phyloP scores from a whole-genome alignment of 2,113 vertebrate species.

The Microtus oregoni region DNA sequence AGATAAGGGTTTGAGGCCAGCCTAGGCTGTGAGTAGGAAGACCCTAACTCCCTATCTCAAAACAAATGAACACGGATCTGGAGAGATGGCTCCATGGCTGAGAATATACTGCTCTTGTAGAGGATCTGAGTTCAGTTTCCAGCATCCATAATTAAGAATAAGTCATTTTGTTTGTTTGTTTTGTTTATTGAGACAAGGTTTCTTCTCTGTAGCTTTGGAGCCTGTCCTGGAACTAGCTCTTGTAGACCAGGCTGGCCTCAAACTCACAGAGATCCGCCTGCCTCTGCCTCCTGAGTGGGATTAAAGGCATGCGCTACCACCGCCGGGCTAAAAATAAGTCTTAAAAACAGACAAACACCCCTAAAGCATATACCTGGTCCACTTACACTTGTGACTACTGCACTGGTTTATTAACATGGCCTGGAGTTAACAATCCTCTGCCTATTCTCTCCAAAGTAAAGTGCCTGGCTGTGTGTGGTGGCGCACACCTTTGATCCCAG shows the following conservation, averaged over 20 bases:
- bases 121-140: too few species aligned
- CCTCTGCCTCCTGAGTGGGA: too few species aligned
- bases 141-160: too few species aligned
- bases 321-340: background rate
- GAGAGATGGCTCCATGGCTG: background rate
- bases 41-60: background rate
- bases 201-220: too few species aligned
- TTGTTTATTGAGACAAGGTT: too few species aligned
- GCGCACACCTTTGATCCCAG: background rate
- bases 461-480: background rate
- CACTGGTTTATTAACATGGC: background rate
- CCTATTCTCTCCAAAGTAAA: constrained; percentile 23
- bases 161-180: too few species aligned
- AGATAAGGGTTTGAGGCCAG: background rate
- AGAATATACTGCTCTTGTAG: background rate
- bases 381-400: background rate
- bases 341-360: background rate
- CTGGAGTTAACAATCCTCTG: background rate
- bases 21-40: background rate
- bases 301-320: too few species aligned
- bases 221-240: too few species aligned
- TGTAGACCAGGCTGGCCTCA: too few species aligned
- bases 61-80: background rate
- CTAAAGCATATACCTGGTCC: background rate
- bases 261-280: too few species aligned